phyloP scores from a whole-genome alignment of 53 echinoderm and acorn worm species.

The Antedon mediterranea region DNA sequence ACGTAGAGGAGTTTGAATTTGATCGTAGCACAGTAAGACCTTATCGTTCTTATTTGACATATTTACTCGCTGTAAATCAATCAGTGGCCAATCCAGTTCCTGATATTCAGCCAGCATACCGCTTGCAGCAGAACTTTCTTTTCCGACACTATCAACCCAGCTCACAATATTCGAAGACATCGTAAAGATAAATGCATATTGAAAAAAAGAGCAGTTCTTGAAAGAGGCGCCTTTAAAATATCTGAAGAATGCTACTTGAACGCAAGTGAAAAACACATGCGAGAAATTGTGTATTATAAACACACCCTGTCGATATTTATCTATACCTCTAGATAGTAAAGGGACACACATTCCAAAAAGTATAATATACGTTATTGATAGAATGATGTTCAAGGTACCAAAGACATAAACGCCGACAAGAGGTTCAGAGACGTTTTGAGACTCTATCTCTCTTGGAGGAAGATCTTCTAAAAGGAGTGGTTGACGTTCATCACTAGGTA shows the following conservation, averaged over 20 bases:
- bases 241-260: not conserved
- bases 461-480: no score
- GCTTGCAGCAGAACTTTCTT: not conserved
- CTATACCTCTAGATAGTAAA: no score
- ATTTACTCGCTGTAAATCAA: not conserved
- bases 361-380: no score
- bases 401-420: no score
- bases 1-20: not conserved
- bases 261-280: not conserved
- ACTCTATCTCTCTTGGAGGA: no score
- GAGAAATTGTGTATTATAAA: not conserved
- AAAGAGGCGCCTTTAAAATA: not conserved
- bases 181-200: not conserved
- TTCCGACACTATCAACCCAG: not conserved
- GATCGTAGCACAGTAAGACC: not conserved
- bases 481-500: no score
- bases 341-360: no score
- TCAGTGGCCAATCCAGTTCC: not conserved
- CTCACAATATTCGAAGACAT: not conserved
- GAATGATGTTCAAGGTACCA: no score
- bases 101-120: not conserved
- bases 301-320: not conserved
- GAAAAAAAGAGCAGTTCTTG: not conserved
- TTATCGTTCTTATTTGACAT: not conserved
- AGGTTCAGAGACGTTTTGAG: no score